Base-by-base conservation (phyloP, 1,140 invertebrate genomes). In the Brachionus angularis region DNA sequence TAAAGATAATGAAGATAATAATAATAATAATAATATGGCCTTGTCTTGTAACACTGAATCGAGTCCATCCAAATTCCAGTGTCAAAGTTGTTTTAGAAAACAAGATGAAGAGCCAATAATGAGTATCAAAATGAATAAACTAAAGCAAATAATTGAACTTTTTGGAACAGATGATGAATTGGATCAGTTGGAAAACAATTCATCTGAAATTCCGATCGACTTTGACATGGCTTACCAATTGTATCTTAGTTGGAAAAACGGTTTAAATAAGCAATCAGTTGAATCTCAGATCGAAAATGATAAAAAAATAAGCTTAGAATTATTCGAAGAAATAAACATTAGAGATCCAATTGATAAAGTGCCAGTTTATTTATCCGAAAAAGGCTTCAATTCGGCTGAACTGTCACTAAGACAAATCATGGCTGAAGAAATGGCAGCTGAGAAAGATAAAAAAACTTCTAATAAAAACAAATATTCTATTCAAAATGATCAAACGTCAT, bases 191-290 rank as follows among this genome's bases (percentile, higher is more conserved):
- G 33, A 58, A 39, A 34, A 34, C 39, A 42, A 25, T 31, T 52
- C 23, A 14, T 52, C 29, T 52, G 31, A 49, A 33, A 50, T 67
- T 31, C 29, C 42, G 2, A 34, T 67, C 12, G 47, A 50, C 23
- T 36, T 67, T 7, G 62, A 67, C 21, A 21, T 67, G 12, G 62
- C 39, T n/a, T 50, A 34, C 10, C 16, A 50, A 18, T 21, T 67
- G 18, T 67, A 67, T 50, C 42, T 47, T 27, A 67, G 42, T 23
- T 67, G 62, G 62, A 67, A 67, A 67, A 67, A 67, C 21, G 16
- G 10, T 10, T 10, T 42, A 10, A 16, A 42, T 10, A 42, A 42
- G 10, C 7, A 21, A 23, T 58, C 33, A 0, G 33, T 39, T 18
- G 62, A 46, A 3, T 31, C 25, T 33, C 62, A 67, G 36, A 31